Base-by-base conservation (phyloP, 2,888 invertebrate genomes). In the Hirtodrosophila confusa region DNA sequence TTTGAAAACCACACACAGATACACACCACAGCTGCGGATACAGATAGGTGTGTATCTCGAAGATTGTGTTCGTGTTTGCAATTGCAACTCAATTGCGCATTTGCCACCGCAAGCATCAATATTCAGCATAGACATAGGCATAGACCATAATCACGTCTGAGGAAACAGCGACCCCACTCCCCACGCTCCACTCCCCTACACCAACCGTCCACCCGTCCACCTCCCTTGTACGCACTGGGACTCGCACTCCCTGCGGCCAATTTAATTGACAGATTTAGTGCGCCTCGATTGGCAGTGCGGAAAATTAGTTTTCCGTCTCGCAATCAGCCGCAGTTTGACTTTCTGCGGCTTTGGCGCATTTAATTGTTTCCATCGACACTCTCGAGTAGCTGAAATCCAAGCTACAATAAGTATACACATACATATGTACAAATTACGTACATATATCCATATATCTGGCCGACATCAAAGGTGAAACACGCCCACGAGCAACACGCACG, bases 211-310 rank as follows among this genome's bases (percentile, higher is more conserved):
- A 36, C 2, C 27, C 40, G 17, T 17, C 3, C 31, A 11, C 37
- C n/a, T 5, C 35, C n/a, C 44, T 11, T 23, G 4, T 63, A 73
- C 75, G 75, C 75, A 73, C 53, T 64, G 55, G 62, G 49, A 67
- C 40, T 54, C 75, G 78, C 75, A 76, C 82, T 86, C 86, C 88
- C 89, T 88, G 89, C 78, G 88, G 90, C 87, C 89, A 89, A 89
- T 90, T 90, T 89, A 90, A 89, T 90, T 89, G 90, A 88, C 88
- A 90, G 88, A 89, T 90, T 90, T 90, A 90, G 86, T 86, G 82
- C 82, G 79, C 75, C 88, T 89, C 89, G 86, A 90, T 90, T 90
- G 90, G 84, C 89, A 80, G 88, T 83, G 84, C 76, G 80, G 78
- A 84, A 89, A 89, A 90, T 90, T 88, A 88, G 86, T 88, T 83